A percentile compares a stretch with the other conserved stretches of the same genome.
phyloP scores from a whole-genome alignment of 2,888 invertebrate species.

The Amphipyra berbera region DNA sequence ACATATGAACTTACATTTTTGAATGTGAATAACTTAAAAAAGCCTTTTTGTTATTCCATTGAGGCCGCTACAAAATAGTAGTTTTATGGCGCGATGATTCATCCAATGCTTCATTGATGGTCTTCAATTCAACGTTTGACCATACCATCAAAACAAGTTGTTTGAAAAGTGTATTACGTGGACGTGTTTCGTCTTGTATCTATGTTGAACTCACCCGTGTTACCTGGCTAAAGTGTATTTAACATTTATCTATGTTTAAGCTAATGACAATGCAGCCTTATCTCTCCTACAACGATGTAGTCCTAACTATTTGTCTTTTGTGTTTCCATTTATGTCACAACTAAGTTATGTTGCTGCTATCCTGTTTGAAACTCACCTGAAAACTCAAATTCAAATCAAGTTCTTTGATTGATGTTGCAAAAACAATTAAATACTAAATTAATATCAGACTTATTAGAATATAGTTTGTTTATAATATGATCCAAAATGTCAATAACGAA shows the following conservation, averaged over 20 bases:
- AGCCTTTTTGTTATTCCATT: constrained; percentile 23
- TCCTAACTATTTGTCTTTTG: not conserved
- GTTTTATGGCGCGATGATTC: constrained; percentile 31
- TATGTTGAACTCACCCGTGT: constrained; percentile 1
- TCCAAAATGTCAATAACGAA: not conserved
- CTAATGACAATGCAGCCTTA: constrained; percentile 36
- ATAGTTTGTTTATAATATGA: not conserved
- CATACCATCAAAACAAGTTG: constrained; percentile 7
- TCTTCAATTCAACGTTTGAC: constrained; percentile 16
- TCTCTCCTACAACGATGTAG: constrained; percentile 17
- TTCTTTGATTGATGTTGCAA: too few relatives aligned
- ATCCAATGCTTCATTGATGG: constrained; percentile 35
- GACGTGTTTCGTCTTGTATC: constrained; percentile 9
- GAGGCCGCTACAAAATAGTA: constrained; percentile 20
- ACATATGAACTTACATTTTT: not conserved
- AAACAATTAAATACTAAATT: too few relatives aligned
- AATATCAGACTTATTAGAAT: not conserved
- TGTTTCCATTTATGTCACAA: constrained; percentile 10
- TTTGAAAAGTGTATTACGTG: not conserved
- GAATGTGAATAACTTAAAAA: not conserved
- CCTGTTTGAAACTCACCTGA: not conserved
- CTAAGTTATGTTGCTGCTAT: not conserved
- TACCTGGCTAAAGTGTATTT: constrained; percentile 23
- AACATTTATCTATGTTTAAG: constrained; percentile 36
- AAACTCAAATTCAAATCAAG: not conserved